Evolutionary conservation across 2,113 vertebrate species (phyloP), one percentile per base, ranked within the genome.

Genomic region (Rhabdomys dilectus): DNA sequence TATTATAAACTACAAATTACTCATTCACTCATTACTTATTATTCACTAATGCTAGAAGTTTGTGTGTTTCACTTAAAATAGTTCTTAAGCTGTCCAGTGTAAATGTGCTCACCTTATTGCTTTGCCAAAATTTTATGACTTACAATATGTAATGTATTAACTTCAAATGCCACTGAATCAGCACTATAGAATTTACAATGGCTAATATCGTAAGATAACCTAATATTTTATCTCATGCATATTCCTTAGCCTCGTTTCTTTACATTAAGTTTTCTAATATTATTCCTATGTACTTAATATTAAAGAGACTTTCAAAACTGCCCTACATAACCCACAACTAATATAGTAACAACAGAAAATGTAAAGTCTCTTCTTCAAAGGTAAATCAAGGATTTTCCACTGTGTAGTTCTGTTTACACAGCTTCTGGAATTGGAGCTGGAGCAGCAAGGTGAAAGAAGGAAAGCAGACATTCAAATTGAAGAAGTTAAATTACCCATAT

Each of bases 241-340:
- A 91, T 93, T 72, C 5, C 19, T 82, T 62, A 76, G 70, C 85
- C 75, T 76, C 39, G 77, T 56, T 53, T 89, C 29, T 89, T 7
- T 31, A 39, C 51, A 62, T 92, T 84, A 16, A 73, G 39, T 90
- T 93, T 89, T 66, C 9, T 9, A 91, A 7, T 89, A 70, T 73
- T 58, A 7, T 90, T 92, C 16, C 36, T 60, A 19, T 88, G 70
- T 87, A 29, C 3, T 68, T 86, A 72, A 7, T 53, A 75, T 29
- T 89, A 90, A 77, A 93, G 12, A 96, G 81, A 39, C 2, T 85
- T 97, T 75, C 58, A 91, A 64, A 85, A 62, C 70, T 76, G 73
- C 16, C 45, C 36, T 60, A 82, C 7, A 3, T 6, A 51, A 48
- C 3, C 31, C 7, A 62, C 10, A 72, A 19, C 26, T 42, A 66